Evolutionary conservation across 2,113 vertebrate species (phyloP), one percentile per base, ranked within the genome.

Genomic region (Petrocephalus zakoni): DNA sequence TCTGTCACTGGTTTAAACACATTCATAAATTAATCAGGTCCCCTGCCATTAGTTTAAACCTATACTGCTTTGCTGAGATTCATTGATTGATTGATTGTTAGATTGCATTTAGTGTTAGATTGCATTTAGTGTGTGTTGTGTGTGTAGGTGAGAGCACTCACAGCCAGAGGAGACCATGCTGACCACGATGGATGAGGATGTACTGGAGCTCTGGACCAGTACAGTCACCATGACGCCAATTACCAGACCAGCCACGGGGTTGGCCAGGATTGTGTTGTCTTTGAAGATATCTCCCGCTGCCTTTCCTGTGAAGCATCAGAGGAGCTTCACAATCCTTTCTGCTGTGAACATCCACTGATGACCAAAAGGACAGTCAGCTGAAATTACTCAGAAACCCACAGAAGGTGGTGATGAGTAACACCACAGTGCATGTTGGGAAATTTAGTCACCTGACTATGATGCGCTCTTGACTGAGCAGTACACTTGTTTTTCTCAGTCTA

Each of bases 261-360:
- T 99, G 5, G 96, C 93, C 91, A 99, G 92, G 68, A 99, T 94
- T 0, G 94, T 96, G 64, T 96, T 98, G 89, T 99, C 97, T 92
- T 96, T 94, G 91, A 99, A 99, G 94, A 99, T 98, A 91, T 98
- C 96, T 56, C 98, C 98, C 0, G 98, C 98, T 37, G 95, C 95
- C 95, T 99, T 99, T 22, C 98, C 98, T 99, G 68, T 2, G 53
- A 88, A 17, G 11, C 13, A 75, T 37, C 29, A 75, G 13, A 37
- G 11, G 3, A 64, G 4, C 34, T 37, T 75, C 78, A 82, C 21
- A 42, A 42, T 82, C 37, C 37, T 47, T 82, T 82, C 78, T 82
- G 29, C 5, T 72, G n/a, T 17, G 25, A 72, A 82, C 37, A 46
- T 82, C 34, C 78, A 82, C 29, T 49, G 78, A 46, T 82, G 78